These are phyloP conservation scores for Drosophila pseudotakahashii DNA, from an alignment of 2,888 invertebrate genomes.

Conservation along the genomic window DNA sequence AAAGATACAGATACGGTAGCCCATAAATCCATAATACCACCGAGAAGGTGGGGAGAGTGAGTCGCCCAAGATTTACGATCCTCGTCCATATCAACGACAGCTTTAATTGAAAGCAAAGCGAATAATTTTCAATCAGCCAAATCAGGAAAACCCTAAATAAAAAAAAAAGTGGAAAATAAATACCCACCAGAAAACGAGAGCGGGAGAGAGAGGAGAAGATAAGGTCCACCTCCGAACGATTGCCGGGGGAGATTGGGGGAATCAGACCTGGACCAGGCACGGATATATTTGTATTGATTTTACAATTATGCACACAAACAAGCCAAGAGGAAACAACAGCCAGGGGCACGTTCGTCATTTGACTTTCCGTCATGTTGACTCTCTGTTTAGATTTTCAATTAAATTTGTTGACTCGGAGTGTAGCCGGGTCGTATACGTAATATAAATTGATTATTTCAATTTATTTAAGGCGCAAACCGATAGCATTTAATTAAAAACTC, in stretches of 20 bases:
- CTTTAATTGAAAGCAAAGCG: constrained; percentile 77
- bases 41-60: constrained; percentile 35
- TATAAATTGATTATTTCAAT: constrained; percentile 77
- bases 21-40: constrained; percentile 53
- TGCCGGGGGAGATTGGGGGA: constrained; percentile 4
- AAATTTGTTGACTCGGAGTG: constrained; percentile 76
- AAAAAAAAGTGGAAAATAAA: constrained; percentile 41
- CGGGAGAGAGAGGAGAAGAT: constrained; percentile 11
- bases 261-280: constrained; percentile 45
- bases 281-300: constrained; percentile 84
- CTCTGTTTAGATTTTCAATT: constrained; percentile 80
- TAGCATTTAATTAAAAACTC: constrained; percentile 78
- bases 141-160: constrained; percentile 34
- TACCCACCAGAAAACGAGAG: constrained; percentile 2
- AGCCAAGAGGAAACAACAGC: constrained; percentile 39
- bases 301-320: constrained; percentile 84
- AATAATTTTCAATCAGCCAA: constrained; percentile 72
- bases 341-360: constrained; percentile 35
- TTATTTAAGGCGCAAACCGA: constrained; percentile 76
- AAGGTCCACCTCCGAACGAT: constrained; percentile 27
- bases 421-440: constrained; percentile 68
- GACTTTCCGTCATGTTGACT: constrained; percentile 65
- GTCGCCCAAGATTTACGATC: constrained; percentile 63
- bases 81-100: constrained; percentile 58
- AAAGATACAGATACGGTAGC: constrained; percentile 70